Evolutionary conservation across 2,797 vertebrate species (phyloP).

Genomic region (Hippocampus kuda): DNA sequence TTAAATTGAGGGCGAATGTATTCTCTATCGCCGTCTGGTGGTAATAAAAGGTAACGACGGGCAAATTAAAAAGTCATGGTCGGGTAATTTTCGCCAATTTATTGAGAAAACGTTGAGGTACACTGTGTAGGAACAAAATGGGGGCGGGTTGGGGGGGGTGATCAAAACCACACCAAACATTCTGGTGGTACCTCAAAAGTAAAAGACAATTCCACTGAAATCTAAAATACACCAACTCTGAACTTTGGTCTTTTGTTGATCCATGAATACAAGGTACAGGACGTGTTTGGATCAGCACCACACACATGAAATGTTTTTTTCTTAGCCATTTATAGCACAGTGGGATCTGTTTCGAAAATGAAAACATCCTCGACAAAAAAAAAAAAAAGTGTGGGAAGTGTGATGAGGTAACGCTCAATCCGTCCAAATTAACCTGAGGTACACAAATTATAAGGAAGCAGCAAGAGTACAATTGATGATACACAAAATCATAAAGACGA

Average conservation of each 20-base stretch:
- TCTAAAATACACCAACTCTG: constrained; percentile 3
- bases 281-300: constrained; percentile 35
- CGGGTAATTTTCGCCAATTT: constrained; percentile 69
- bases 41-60: background rate
- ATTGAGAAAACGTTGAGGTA: constrained; percentile 72
- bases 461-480: constrained; percentile 63
- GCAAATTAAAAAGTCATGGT: background rate
- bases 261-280: constrained; percentile 24
- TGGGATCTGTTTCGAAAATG: constrained; percentile 31
- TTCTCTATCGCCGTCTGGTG: constrained; percentile 2
- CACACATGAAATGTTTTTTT: constrained; percentile 27
- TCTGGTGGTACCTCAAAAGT: constrained; percentile 34
- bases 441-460: constrained; percentile 76
- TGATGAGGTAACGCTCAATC: constrained; percentile 86
- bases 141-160: constrained; percentile 26
- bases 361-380: constrained; percentile 11
- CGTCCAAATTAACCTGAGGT: constrained; percentile 90
- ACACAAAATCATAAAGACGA: constrained; percentile 51
- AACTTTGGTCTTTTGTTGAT: constrained; percentile 29
- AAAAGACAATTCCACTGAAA: constrained; percentile 31
- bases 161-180: constrained; percentile 46
- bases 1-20: constrained; percentile 5
- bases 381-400: constrained; percentile 54
- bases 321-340: constrained; percentile 41
- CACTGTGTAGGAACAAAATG: constrained; percentile 59